Percentiles rank a stretch among this genome's conserved stretches.
Evolutionary conservation across 2,113 vertebrate species (phyloP).

Genomic region (Nyctibius bracteatus): DNA sequence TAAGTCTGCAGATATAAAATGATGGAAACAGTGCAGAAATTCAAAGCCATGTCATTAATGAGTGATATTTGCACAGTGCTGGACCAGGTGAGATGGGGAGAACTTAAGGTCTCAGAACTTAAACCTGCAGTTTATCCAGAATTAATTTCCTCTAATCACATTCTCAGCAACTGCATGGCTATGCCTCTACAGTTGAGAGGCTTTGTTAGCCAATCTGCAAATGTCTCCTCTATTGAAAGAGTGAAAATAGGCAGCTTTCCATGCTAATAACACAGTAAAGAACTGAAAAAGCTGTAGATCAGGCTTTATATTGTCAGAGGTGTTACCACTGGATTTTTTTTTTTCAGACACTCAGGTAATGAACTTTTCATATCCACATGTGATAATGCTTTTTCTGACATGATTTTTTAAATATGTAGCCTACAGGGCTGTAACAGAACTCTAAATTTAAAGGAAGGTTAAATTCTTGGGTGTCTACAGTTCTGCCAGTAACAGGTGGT

Average conservation of each 20-base stretch:
- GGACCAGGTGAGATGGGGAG: neutral
- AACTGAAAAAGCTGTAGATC: neutral
- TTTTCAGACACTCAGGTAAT: neutral
- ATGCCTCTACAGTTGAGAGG: neutral
- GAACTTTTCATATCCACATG: neutral
- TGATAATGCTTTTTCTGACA: neutral
- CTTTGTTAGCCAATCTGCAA: neutral
- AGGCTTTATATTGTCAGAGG: neutral
- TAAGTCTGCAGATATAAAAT: neutral
- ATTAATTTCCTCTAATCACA: constrained; percentile 51
- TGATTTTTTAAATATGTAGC: neutral
- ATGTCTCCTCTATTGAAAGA: neutral
- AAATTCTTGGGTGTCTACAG: neutral
- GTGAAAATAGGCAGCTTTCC: neutral
- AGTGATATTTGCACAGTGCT: neutral
- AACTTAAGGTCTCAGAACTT: neutral
- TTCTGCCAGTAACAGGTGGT: neutral
- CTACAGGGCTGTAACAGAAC: neutral
- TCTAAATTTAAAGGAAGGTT: neutral
- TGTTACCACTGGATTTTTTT: neutral
- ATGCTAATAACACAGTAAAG: neutral
- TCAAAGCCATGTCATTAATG: neutral
- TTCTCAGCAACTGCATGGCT: neutral
- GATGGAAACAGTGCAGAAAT: neutral
- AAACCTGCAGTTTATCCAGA: constrained; percentile 13